Evolutionary conservation across 2,113 vertebrate species (phyloP).

Genomic region (Eulemur rufifrons): DNA sequence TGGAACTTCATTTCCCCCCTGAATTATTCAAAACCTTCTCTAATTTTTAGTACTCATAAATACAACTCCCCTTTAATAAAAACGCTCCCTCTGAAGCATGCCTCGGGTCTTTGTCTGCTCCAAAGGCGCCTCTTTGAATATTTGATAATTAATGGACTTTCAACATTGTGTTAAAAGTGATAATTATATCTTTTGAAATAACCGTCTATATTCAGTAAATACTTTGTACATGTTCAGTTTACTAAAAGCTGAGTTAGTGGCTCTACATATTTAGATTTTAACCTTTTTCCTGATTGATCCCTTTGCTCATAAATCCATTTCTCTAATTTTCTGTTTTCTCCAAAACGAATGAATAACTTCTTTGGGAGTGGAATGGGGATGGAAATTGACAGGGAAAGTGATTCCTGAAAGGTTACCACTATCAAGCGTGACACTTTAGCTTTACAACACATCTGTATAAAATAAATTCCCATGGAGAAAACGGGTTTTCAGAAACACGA

Average conservation of each 20-base stretch:
- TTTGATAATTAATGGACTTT: not conserved
- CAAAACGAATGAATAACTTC: not conserved
- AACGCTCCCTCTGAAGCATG: not conserved
- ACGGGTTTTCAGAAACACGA: not conserved
- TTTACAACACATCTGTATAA: not conserved
- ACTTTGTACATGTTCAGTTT: not conserved
- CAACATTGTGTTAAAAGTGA: not conserved
- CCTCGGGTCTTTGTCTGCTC: not conserved
- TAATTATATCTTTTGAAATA: conserved; percentile 33
- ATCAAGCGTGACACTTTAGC: not conserved
- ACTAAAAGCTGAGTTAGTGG: not conserved
- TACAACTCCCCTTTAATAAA: conserved; percentile 34
- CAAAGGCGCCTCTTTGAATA: not conserved
- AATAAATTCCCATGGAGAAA: not conserved
- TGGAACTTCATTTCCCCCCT: not conserved
- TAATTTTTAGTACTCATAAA: conserved; percentile 50
- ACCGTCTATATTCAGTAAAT: not conserved
- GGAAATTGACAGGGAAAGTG: not conserved
- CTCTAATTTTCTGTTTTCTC: not conserved
- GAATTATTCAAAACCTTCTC: conserved; percentile 52
- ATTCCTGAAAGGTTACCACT: not conserved
- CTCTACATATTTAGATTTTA: not conserved
- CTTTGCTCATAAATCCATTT: conserved; percentile 2
- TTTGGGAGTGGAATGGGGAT: not conserved
- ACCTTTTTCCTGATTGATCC: not conserved